phyloP scores from a whole-genome alignment of 2,888 invertebrate genomes.

The Brassicogethes aeneus region DNA sequence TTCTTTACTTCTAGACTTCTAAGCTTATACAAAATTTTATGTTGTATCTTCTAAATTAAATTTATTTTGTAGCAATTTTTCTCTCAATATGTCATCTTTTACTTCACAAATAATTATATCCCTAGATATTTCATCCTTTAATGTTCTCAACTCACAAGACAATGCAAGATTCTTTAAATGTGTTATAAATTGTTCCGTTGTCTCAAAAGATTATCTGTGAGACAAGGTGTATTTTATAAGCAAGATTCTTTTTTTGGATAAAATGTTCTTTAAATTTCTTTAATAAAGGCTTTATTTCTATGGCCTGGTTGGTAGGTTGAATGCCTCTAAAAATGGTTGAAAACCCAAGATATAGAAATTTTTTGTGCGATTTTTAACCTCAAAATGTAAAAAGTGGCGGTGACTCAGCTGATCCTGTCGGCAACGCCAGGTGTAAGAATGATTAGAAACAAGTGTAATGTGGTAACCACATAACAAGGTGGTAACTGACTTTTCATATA shows the following conservation, averaged over 20 bases:
- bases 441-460: background rate
- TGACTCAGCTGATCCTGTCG: background rate
- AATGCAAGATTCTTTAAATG: background rate
- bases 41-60: background rate
- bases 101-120: background rate
- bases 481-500: background rate
- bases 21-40: constrained; percentile 1
- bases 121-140: background rate
- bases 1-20: background rate
- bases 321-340: background rate
- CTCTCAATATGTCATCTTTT: background rate
- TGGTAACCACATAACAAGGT: too few relatives aligned
- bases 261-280: background rate
- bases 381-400: background rate
- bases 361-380: background rate
- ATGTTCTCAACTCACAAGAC: too few relatives aligned
- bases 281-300: background rate
- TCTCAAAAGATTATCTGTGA: background rate
- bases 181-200: background rate
- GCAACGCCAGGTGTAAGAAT: background rate
- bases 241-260: background rate
- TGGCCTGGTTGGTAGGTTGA: background rate
- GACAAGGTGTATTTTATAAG: background rate
- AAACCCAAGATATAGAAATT: background rate
- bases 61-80: too few relatives aligned